phyloP scores from a whole-genome alignment of 2,797 vertebrate genomes.

The Zenarchopterus dispar region DNA sequence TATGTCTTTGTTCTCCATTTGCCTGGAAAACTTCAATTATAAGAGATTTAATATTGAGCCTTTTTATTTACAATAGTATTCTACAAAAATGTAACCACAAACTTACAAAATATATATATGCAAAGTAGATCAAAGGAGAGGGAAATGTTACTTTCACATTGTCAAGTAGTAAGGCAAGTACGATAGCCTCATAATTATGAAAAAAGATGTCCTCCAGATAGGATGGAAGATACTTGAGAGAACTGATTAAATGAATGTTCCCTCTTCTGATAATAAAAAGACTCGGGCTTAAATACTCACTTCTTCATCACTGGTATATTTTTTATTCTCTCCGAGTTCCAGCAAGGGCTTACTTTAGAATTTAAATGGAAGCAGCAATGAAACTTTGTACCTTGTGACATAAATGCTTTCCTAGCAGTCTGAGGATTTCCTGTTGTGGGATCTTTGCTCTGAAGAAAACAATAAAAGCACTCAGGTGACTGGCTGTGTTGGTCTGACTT shows the following conservation, averaged over 20 bases:
- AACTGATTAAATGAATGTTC: conserved; percentile 50
- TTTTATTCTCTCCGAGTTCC: conserved; percentile 27
- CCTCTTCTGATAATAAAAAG: conserved; percentile 35
- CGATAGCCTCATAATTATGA: conserved; percentile 32
- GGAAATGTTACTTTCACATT: conserved; percentile 48
- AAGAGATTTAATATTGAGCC: conserved; percentile 27
- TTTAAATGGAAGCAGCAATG: conserved; percentile 35
- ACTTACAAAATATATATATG: background rate
- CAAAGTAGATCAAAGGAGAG: conserved; percentile 44
- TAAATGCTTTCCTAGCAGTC: background rate
- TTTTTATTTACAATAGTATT: conserved; percentile 22
- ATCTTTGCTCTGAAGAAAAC: conserved; percentile 22
- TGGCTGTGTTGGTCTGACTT: conserved; percentile 16
- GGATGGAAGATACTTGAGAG: conserved; percentile 60
- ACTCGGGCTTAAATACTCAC: conserved; percentile 18
- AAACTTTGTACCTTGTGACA: background rate
- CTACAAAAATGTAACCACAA: conserved; percentile 10
- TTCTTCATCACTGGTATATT: conserved; percentile 7
- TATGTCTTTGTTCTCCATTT: conserved; percentile 43
- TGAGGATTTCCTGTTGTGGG: background rate
- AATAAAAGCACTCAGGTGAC: conserved; percentile 1
- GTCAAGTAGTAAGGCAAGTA: conserved; percentile 12
- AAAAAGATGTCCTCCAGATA: conserved; percentile 46
- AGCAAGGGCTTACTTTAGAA: too few relatives aligned
- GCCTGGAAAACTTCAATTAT: conserved; percentile 36